Base-by-base conservation (phyloP, 2,797 vertebrate genomes). In the Astyanax mexicanus region DNA sequence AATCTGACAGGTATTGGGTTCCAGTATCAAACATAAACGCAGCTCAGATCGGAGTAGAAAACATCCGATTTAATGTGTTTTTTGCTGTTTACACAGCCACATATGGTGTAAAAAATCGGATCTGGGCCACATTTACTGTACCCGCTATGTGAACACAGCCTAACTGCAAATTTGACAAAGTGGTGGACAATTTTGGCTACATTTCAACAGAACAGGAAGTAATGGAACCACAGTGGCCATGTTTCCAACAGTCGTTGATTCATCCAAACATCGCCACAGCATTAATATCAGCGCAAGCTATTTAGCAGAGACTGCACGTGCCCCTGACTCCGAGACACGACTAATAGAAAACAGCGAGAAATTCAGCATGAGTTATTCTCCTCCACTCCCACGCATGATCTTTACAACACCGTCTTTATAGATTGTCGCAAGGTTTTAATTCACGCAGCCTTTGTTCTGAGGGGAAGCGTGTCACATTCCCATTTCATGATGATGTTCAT, bases 401-500 rank as follows among this genome's bases (percentile, higher is more conserved):
- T 75, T 54, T 25, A 47, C 54, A 32, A 29, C 44, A 40, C 58
- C 61, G 21, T 72, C 45, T 72, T 71, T 72, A 80, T 67, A 49
- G 51, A 75, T 76, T 40, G 42, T 38, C 49, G 25, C 7, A 15
- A 19, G 68, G 45, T 52, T 80, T 72, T 75, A 76, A 72, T 68
- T 75, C 45, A 61, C 57, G 17, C 42, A 74, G 42, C 45, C 55
- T 80, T 80, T 80, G 62, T 76, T 80, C 55, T 58, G 19, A 32
- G 61, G 55, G 60, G 69, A 44, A 52, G 64, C 5, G 7, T 51
- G 40, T 38, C 68, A 45, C 42, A 38, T 67, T 44, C 60, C 67
- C 78, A 61, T 75, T 52, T 61, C 32, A 64, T 64, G 35, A 27
- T 72, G 47, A 77, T 57, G 32, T 77, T 70, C 32, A 69, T 66